A percentile compares a stretch with the other conserved stretches of the same genome.
Conservation (phyloP, 2,888 invertebrate species). For the Ormyrus nitidulus region DNA sequence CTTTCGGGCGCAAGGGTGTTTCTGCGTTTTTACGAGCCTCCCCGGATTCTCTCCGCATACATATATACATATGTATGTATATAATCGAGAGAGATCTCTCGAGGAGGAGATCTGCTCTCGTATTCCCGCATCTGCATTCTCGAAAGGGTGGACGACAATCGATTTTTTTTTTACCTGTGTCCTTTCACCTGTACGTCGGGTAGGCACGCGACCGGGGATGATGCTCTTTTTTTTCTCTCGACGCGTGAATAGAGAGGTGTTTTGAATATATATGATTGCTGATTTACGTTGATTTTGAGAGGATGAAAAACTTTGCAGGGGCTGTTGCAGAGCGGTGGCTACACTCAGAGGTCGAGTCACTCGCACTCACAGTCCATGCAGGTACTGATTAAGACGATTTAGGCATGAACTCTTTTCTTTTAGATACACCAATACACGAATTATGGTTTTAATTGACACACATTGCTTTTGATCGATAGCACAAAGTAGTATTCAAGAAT, state of each 20-base stretch:
- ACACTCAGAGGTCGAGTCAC: slow-evolving; percentile 68
- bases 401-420: not conserved
- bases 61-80: not conserved
- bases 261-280: too few relatives aligned
- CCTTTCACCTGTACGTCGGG: not conserved
- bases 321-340: slow-evolving; percentile 72
- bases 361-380: slow-evolving; percentile 72
- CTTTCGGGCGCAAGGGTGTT: slow-evolving; percentile 24
- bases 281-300: not conserved
- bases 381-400: slow-evolving; percentile 62
- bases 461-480: too few relatives aligned
- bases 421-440: too few relatives aligned
- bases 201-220: too few relatives aligned
- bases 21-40: slow-evolving; percentile 48
- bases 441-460: too few relatives aligned
- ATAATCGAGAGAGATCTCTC: not conserved
- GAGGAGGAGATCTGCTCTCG: too few relatives aligned
- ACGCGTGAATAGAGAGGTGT: too few relatives aligned
- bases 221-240: too few relatives aligned
- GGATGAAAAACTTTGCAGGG: slow-evolving; percentile 65
- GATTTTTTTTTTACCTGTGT: slow-evolving; percentile 58
- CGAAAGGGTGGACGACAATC: slow-evolving; percentile 68
- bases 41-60: not conserved
- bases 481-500: too few relatives aligned
- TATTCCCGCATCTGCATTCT: slow-evolving; percentile 62